Conservation (phyloP, 2,797 vertebrate species). For the Pseudopleuronectes americanus region DNA sequence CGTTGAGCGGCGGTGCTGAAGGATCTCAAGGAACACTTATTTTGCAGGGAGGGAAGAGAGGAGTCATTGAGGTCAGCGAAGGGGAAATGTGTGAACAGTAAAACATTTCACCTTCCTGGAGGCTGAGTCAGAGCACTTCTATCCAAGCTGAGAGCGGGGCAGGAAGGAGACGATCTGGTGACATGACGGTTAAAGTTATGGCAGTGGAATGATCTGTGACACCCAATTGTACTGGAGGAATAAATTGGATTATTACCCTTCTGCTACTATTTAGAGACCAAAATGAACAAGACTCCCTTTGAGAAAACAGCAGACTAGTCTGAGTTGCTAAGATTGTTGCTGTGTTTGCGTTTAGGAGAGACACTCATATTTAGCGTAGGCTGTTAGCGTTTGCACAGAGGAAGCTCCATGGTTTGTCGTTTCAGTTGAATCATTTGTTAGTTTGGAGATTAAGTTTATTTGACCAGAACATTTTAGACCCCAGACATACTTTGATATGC, state of each 20-base stretch:
- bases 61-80: slow-evolving; percentile 67
- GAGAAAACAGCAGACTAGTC: slow-evolving; percentile 23
- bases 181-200: slow-evolving; percentile 24
- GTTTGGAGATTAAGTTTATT: neutral
- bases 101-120: slow-evolving; percentile 73
- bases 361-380: slow-evolving; percentile 12
- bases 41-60: slow-evolving; percentile 73
- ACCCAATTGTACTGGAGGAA: slow-evolving; percentile 17
- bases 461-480: slow-evolving; percentile 4
- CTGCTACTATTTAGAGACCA: slow-evolving; percentile 8
- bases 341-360: slow-evolving; percentile 5
- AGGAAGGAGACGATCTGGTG: slow-evolving; percentile 1
- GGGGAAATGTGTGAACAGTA: slow-evolving; percentile 74
- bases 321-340: slow-evolving; percentile 13
- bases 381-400: neutral
- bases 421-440: slow-evolving; percentile 20
- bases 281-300: slow-evolving; percentile 8
- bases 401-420: slow-evolving; percentile 8
- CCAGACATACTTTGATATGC: slow-evolving; percentile 34
- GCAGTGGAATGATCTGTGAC: slow-evolving; percentile 26
- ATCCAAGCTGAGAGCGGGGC: slow-evolving; percentile 40
- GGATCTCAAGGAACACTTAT: slow-evolving; percentile 75
- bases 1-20: slow-evolving; percentile 66
- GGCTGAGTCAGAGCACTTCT: slow-evolving; percentile 64
- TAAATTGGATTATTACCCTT: slow-evolving; percentile 18